A percentile compares a stretch with the other conserved stretches of the same genome.
These are phyloP conservation scores for Tamias sibiricus DNA, from an alignment of 2,113 vertebrate genomes.

Conservation along the genomic window DNA sequence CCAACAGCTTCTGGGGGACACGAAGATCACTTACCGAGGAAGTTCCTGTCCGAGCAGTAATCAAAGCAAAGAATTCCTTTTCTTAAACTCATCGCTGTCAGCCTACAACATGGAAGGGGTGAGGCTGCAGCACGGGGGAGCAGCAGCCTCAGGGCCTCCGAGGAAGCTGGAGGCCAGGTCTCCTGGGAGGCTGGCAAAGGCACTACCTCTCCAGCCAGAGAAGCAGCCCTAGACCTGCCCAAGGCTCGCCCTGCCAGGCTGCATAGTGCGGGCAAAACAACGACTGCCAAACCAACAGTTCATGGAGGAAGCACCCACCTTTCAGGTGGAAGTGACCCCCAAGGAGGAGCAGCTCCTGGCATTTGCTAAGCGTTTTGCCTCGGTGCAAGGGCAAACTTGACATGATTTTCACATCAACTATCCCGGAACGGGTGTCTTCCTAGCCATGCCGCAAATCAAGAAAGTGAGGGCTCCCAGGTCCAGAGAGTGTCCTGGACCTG, in stretches of 20 bases:
- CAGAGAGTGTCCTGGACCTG: no score
- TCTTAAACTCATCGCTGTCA: slow-evolving; percentile 76
- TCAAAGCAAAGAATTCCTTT: slow-evolving; percentile 85
- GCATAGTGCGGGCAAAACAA: not conserved
- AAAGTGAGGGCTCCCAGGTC: not conserved
- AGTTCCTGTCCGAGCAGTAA: slow-evolving; percentile 82
- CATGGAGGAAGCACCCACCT: not conserved
- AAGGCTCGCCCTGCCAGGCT: not conserved
- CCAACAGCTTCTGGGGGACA: not conserved
- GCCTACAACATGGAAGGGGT: slow-evolving; percentile 59
- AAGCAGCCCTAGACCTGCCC: not conserved
- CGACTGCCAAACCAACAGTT: not conserved
- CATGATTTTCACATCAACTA: not conserved
- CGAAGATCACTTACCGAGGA: slow-evolving; percentile 80
- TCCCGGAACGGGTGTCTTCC: not conserved
- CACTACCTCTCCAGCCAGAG: not conserved
- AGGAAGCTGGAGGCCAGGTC: not conserved
- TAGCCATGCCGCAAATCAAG: not conserved
- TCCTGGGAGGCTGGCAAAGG: not conserved
- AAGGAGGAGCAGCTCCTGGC: not conserved
- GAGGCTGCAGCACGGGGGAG: not conserved
- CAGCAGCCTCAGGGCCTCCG: not conserved
- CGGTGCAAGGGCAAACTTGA: not conserved
- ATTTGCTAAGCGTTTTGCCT: not conserved
- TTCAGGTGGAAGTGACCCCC: not conserved